Evolutionary conservation across 2,797 vertebrate genomes (phyloP).

Genomic region (Chanos chanos): DNA sequence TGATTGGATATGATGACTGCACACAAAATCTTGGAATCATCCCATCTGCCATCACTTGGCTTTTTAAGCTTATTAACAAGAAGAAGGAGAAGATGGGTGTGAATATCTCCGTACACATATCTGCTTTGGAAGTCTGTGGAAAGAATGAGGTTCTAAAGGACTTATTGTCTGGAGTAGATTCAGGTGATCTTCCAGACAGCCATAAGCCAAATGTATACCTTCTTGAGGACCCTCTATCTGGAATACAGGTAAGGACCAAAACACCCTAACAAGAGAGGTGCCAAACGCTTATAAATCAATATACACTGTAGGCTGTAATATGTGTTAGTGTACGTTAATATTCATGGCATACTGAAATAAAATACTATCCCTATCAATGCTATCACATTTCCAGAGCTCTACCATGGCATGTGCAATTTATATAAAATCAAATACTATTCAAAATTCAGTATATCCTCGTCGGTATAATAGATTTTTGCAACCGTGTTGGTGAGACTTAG

Average conservation of each 20-base stretch:
- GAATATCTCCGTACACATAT: conserved; percentile 89
- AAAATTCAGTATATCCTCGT: conserved; percentile 26
- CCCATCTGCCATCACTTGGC: conserved; percentile 96
- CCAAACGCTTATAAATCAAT: background rate
- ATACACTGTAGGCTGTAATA: background rate
- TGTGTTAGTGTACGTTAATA: background rate
- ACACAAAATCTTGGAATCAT: conserved; percentile 88
- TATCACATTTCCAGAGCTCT: too few species aligned
- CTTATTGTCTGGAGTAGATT: conserved; percentile 84
- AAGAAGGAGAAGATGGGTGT: conserved; percentile 93
- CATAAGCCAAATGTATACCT: conserved; percentile 86
- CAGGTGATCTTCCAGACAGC: conserved; percentile 80
- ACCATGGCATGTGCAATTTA: conserved; percentile 1
- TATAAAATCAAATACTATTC: conserved; percentile 12
- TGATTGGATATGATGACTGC: conserved; percentile 90
- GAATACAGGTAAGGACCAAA: conserved; percentile 82
- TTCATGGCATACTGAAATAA: conserved; percentile 19
- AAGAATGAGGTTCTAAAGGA: conserved; percentile 92
- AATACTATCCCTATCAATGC: too few species aligned
- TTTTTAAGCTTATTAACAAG: conserved; percentile 92
- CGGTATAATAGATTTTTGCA: conserved; percentile 27
- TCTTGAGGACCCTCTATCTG: conserved; percentile 88
- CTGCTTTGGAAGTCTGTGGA: conserved; percentile 92
- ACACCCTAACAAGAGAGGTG: background rate
- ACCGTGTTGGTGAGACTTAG: conserved; percentile 14